Evolutionary conservation across 2,797 vertebrate genomes (phyloP).

Genomic region (Crax fasciolata): DNA sequence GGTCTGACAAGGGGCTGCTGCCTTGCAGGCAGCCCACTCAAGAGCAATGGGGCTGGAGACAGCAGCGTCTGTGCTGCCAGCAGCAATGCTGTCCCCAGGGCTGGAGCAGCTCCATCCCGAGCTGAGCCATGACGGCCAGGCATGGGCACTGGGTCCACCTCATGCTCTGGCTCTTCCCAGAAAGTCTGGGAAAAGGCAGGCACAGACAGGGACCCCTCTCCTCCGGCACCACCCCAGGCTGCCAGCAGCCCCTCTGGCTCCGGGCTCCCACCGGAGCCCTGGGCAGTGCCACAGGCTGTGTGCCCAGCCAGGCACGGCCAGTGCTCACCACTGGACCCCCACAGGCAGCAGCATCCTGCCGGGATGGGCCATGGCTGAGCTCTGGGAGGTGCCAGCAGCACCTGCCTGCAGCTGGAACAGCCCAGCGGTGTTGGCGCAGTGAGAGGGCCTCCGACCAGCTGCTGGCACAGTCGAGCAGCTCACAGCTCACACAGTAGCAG

Average conservation of each 20-base stretch:
- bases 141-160: not conserved
- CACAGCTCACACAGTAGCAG: not conserved
- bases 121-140: not conserved
- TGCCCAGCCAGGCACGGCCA: not conserved
- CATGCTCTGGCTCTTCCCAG: not conserved
- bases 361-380: not conserved
- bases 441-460: not conserved
- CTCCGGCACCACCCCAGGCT: not conserved
- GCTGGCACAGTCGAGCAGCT: not conserved
- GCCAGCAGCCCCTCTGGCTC: not conserved
- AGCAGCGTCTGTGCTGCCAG: rapidly evolving
- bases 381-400: not conserved
- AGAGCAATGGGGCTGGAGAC: rapidly evolving
- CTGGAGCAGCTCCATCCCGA: not conserved
- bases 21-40: not conserved
- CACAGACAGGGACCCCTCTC: not conserved
- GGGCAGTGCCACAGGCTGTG: not conserved
- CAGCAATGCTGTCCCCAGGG: rapidly evolving
- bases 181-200: not conserved
- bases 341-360: not conserved
- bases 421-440: not conserved
- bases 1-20: rapidly evolving
- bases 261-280: not conserved
- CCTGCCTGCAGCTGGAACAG: not conserved
- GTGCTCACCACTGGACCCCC: not conserved